A percentile compares a stretch with the other conserved stretches of the same genome.
phyloP scores from a whole-genome alignment of 1,140 invertebrate species.

The Pectinophora gossypiella region DNA sequence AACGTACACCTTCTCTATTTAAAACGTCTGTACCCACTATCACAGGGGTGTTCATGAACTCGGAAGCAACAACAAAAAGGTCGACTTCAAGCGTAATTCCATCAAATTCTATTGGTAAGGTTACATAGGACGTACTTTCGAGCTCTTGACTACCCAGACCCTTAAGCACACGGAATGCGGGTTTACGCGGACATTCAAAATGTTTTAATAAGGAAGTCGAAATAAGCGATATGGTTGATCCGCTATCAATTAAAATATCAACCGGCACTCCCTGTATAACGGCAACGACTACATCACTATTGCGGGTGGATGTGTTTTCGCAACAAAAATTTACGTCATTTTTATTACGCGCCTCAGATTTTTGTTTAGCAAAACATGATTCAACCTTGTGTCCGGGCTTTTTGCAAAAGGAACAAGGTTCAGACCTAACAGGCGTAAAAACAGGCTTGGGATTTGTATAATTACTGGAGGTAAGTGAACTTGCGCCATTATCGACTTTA shows the following conservation, averaged over 20 bases:
- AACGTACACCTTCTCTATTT: no score
- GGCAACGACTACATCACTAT: not conserved
- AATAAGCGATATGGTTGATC: conserved; percentile 2
- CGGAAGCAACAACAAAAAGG: not conserved
- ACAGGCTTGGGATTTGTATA: not conserved
- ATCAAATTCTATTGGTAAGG: conserved; percentile 1
- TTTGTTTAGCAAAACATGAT: conserved; percentile 11
- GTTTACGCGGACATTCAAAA: conserved; percentile 5
- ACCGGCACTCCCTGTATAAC: not conserved
- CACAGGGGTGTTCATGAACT: not conserved
- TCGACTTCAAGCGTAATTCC: not conserved
- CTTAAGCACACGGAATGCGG: not conserved
- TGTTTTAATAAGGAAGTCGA: not conserved
- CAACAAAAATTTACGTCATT: conserved; percentile 8
- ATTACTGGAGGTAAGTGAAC: not conserved
- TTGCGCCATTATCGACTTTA: not conserved
- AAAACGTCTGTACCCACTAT: conserved; percentile 4
- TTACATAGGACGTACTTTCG: not conserved
- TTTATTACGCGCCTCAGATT: conserved; percentile 7
- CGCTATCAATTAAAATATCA: conserved; percentile 10
- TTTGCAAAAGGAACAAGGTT: conserved; percentile 9
- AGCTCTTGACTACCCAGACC: conserved; percentile 6
- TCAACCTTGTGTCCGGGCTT: conserved; percentile 9
- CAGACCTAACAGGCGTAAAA: not conserved
- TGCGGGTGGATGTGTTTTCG: conserved; percentile 7